A percentile compares a stretch with the other conserved stretches of the same genome.
These are phyloP conservation scores for Cichlasoma orientale DNA, from an alignment of 2,797 vertebrate species.

Conservation along the genomic window DNA sequence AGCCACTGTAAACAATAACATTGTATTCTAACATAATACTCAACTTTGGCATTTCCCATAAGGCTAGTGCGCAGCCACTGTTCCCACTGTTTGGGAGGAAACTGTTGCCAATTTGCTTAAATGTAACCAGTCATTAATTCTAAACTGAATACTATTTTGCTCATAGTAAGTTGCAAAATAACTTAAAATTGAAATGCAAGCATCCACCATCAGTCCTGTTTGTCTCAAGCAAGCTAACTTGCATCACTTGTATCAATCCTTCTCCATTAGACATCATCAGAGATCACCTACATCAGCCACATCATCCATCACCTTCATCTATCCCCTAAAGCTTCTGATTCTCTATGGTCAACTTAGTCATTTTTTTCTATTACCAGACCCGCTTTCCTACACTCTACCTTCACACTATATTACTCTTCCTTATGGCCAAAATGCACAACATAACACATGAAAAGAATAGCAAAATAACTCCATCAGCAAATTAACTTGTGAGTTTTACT, in stretches of 20 bases:
- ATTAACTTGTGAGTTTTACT: constrained; percentile 41
- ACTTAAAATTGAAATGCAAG: constrained; percentile 15
- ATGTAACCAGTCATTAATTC: constrained; percentile 36
- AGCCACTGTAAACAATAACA: constrained; percentile 86
- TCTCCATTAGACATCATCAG: constrained; percentile 16
- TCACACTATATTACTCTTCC: constrained; percentile 26
- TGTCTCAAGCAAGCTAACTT: constrained; percentile 17
- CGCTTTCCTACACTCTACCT: constrained; percentile 33
- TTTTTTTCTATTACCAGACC: constrained; percentile 22
- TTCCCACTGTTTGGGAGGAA: constrained; percentile 72
- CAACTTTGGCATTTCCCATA: constrained; percentile 81
- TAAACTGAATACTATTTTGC: not conserved
- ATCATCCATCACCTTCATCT: constrained; percentile 35
- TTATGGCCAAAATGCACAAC: constrained; percentile 22
- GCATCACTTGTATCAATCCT: constrained; percentile 18
- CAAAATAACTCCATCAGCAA: constrained; percentile 31
- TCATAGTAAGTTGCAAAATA: constrained; percentile 19
- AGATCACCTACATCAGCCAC: constrained; percentile 32
- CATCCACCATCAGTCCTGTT: constrained; percentile 24
- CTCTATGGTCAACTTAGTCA: constrained; percentile 20
- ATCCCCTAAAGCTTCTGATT: constrained; percentile 5
- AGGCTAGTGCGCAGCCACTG: constrained; percentile 70
- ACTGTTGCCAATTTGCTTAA: constrained; percentile 51
- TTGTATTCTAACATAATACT: constrained; percentile 79
- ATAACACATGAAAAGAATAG: constrained; percentile 15